A percentile compares a stretch with the other conserved stretches of the same genome.
phyloP scores from a whole-genome alignment of 2,888 invertebrate genomes.

The Drosophila kuntzei region DNA sequence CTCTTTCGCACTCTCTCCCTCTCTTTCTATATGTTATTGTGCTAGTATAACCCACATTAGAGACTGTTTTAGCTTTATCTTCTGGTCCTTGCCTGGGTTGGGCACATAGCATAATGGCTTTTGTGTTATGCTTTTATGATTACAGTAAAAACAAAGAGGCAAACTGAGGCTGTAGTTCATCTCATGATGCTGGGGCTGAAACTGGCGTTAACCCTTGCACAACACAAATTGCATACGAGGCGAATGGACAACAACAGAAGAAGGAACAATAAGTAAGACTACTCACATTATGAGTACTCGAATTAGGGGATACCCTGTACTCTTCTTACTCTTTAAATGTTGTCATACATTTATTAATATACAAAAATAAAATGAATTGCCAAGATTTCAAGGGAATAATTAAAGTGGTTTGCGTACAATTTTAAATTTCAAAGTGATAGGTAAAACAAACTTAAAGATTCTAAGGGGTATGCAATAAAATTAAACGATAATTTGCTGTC shows the following conservation, averaged over 20 bases:
- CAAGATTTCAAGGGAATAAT: too few relatives aligned
- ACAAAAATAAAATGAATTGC: too few relatives aligned
- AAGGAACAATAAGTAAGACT: slow-evolving; percentile 3
- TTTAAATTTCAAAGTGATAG: too few relatives aligned
- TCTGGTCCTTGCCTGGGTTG: slow-evolving; percentile 34
- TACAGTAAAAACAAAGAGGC: slow-evolving; percentile 57
- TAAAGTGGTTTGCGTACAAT: too few relatives aligned
- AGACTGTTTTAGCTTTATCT: slow-evolving; percentile 39
- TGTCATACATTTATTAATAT: too few relatives aligned
- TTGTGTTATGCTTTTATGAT: slow-evolving; percentile 79
- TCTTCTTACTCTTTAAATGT: too few relatives aligned
- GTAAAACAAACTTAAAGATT: too few relatives aligned
- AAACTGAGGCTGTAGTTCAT: slow-evolving; percentile 21
- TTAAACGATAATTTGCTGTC: too few relatives aligned
- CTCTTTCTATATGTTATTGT: not conserved
- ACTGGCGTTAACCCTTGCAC: slow-evolving; percentile 63
- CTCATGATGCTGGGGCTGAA: slow-evolving; percentile 13
- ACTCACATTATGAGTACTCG: not conserved
- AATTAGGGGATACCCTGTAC: not conserved
- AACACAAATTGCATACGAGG: slow-evolving; percentile 52
- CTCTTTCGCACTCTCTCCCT: not conserved
- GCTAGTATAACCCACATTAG: slow-evolving; percentile 41
- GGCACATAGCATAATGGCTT: slow-evolving; percentile 64
- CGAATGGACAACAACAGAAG: slow-evolving; percentile 32
- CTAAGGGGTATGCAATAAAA: too few relatives aligned